A percentile compares a stretch with the other conserved stretches of the same genome.
Evolutionary conservation across 2,888 invertebrate genomes (phyloP).

Genomic region (Caradrina clavipalpis): DNA sequence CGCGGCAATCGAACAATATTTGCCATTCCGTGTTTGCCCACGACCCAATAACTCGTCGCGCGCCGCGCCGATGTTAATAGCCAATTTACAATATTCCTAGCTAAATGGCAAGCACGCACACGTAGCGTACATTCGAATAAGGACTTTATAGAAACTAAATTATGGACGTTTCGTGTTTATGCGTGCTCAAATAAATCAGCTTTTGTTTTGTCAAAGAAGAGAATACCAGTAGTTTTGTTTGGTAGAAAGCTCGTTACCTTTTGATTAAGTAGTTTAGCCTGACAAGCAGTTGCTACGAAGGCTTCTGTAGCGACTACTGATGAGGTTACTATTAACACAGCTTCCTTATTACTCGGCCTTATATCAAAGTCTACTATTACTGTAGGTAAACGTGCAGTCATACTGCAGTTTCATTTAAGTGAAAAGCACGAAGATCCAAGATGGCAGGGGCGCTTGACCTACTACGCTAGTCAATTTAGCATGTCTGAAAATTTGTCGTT

Average conservation of each 20-base stretch:
- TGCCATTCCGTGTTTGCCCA: slow-evolving; percentile 47
- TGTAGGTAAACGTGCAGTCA: background rate
- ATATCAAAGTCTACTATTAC: background rate
- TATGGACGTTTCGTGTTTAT: background rate
- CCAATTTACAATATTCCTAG: slow-evolving; percentile 56
- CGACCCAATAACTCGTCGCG: slow-evolving; percentile 47
- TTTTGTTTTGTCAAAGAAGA: background rate
- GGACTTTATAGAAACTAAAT: background rate
- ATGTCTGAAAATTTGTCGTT: too few relatives aligned
- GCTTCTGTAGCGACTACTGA: background rate
- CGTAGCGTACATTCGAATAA: slow-evolving; percentile 16
- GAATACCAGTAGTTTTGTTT: background rate
- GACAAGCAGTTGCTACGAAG: background rate
- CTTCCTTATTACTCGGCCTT: background rate
- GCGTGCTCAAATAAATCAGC: background rate
- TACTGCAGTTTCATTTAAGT: too few relatives aligned
- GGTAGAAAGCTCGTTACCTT: background rate
- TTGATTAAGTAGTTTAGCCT: background rate
- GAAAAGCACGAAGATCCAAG: too few relatives aligned
- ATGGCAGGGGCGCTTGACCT: too few relatives aligned
- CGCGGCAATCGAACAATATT: slow-evolving; percentile 54
- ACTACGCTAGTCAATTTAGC: too few relatives aligned
- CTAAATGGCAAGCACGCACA: slow-evolving; percentile 8
- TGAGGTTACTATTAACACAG: background rate
- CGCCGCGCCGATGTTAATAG: slow-evolving; percentile 41